Conservation (phyloP, 2,797 vertebrate species). For the Myiotriccus ornatus region DNA sequence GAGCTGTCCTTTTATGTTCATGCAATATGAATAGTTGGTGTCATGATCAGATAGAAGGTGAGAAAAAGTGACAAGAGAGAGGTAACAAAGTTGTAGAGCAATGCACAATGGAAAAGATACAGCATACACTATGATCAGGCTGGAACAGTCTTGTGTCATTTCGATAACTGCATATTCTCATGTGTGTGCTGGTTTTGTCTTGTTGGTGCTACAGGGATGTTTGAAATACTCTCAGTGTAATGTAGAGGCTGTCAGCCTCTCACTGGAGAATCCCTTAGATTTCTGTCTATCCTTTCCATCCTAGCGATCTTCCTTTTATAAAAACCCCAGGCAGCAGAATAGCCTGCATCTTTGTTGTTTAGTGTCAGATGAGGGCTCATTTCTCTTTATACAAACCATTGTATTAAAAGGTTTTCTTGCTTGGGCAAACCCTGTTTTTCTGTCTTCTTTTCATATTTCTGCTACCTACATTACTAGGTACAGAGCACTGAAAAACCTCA, state of each 20-base stretch:
- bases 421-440: not conserved
- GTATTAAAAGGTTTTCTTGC: not conserved
- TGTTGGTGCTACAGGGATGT: not conserved
- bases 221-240: not conserved
- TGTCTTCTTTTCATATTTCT: not conserved
- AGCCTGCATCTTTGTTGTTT: not conserved
- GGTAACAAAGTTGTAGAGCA: not conserved
- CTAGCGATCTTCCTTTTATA: not conserved
- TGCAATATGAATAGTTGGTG: not conserved
- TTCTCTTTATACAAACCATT: not conserved
- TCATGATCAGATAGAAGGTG: not conserved
- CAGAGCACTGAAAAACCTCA: not conserved
- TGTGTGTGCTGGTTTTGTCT: not conserved
- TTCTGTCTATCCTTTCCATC: not conserved
- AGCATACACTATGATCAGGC: not conserved
- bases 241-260: not conserved
- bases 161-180: not conserved
- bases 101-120: not conserved
- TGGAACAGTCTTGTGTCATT: not conserved
- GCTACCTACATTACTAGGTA: not conserved
- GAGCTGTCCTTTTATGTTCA: not conserved
- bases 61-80: not conserved
- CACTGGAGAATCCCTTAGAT: not conserved
- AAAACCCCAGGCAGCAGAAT: not conserved
- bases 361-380: not conserved